Percentiles rank a stretch among this genome's conserved stretches.
Evolutionary conservation across 2,797 vertebrate species (phyloP).

Genomic region (Helostoma temminkii): DNA sequence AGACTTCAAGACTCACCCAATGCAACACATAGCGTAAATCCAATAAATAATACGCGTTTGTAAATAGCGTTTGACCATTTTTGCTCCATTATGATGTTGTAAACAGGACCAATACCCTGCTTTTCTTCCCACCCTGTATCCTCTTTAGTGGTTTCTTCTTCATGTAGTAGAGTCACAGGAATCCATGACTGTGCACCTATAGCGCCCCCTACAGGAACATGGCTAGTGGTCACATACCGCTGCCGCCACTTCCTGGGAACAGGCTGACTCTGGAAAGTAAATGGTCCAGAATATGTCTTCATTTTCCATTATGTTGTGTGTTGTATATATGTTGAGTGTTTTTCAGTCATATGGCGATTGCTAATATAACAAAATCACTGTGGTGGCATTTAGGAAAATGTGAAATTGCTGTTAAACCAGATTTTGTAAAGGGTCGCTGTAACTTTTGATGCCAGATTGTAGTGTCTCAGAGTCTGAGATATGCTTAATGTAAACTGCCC

Average conservation of each 20-base stretch:
- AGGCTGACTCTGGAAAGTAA: no score
- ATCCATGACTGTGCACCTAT: background rate
- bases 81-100: slow-evolving; percentile 76
- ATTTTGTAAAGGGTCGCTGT: background rate
- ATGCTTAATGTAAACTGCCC: background rate
- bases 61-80: slow-evolving; percentile 48
- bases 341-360: no score
- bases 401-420: no score
- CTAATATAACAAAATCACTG: no score
- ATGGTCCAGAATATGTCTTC: no score
- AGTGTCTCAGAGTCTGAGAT: background rate
- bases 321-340: no score
- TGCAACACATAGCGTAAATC: slow-evolving; percentile 62
- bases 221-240: no score
- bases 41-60: slow-evolving; percentile 56
- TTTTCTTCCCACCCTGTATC: slow-evolving; percentile 43
- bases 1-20: slow-evolving; percentile 68
- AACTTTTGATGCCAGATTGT: background rate
- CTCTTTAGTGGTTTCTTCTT: slow-evolving; percentile 47
- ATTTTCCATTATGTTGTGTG: no score
- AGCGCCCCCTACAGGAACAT: slow-evolving; percentile 45
- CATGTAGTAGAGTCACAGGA: no score
- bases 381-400: no score
- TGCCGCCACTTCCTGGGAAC: no score
- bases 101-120: slow-evolving; percentile 61